A percentile compares a stretch with the other conserved stretches of the same genome.
phyloP scores from a whole-genome alignment of 2,113 vertebrate species.

The Galbula dea region DNA sequence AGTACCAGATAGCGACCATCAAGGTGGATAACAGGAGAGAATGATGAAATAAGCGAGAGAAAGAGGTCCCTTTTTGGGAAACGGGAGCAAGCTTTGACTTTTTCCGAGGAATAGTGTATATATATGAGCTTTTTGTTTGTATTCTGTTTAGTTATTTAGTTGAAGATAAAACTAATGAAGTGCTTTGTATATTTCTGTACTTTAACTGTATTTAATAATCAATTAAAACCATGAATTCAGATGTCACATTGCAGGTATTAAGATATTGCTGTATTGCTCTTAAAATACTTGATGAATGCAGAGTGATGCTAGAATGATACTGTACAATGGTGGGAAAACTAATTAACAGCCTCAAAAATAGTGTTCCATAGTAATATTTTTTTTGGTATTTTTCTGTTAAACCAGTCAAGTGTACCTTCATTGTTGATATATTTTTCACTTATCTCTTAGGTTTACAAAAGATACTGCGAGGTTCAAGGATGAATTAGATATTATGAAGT shows the following conservation, averaged over 20 bases:
- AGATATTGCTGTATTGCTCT: neutral
- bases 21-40: neutral
- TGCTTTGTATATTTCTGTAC: neutral
- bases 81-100: neutral
- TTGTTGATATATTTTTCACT: neutral
- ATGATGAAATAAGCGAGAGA: neutral
- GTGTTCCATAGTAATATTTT: neutral
- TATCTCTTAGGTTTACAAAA: slow-evolving; percentile 86
- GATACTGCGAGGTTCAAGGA: slow-evolving; percentile 95
- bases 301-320: neutral
- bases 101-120: no score
- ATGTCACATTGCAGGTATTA: neutral
- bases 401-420: neutral
- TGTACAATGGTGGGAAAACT: neutral
- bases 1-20: neutral
- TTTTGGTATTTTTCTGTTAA: neutral
- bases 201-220: neutral
- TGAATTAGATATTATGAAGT: slow-evolving; percentile 96
- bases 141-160: neutral
- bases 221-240: neutral
- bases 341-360: neutral
- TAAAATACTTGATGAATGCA: neutral
- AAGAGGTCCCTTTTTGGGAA: neutral
- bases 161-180: neutral
- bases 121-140: neutral